Conservation (phyloP, 35 echinoderm and acorn worm genomes). For the Chiridota heheva region DNA sequence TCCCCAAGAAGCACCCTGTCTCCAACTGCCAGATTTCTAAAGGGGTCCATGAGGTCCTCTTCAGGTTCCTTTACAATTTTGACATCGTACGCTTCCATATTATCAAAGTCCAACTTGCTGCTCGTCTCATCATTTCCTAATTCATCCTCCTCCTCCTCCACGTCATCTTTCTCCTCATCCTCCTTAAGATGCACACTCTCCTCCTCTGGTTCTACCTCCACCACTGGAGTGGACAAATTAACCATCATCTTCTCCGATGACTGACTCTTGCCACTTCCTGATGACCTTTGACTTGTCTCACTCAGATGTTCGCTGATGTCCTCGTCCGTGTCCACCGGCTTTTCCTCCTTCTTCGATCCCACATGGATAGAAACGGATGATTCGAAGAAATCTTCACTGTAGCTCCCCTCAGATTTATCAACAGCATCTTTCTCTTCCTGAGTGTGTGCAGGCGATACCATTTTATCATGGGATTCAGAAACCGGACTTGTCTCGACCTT, state of each 20-base stretch:
- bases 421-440: slow-evolving; percentile 5
- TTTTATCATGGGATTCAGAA: too few relatives aligned
- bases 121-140: not conserved
- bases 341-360: slow-evolving; percentile 58
- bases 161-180: not conserved
- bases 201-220: slow-evolving; percentile 29
- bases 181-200: slow-evolving; percentile 4
- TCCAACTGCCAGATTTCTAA: slow-evolving; percentile 47
- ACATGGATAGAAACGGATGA: slow-evolving; percentile 53
- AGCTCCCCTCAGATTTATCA: slow-evolving; percentile 48
- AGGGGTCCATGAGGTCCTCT: too few relatives aligned
- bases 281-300: slow-evolving; percentile 60
- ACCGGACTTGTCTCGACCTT: too few relatives aligned
- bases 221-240: slow-evolving; percentile 28
- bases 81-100: too few relatives aligned
- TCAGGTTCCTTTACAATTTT: too few relatives aligned
- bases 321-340: slow-evolving; percentile 79
- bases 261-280: slow-evolving; percentile 46
- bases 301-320: slow-evolving; percentile 98
- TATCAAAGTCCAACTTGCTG: too few relatives aligned
- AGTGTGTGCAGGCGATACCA: too few relatives aligned
- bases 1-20: slow-evolving; percentile 62
- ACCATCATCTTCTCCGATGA: slow-evolving; percentile 45
- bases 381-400: slow-evolving; percentile 75
- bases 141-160: not conserved